phyloP scores from a whole-genome alignment of 1,140 invertebrate genomes.

The Heliconius eleuchia region DNA sequence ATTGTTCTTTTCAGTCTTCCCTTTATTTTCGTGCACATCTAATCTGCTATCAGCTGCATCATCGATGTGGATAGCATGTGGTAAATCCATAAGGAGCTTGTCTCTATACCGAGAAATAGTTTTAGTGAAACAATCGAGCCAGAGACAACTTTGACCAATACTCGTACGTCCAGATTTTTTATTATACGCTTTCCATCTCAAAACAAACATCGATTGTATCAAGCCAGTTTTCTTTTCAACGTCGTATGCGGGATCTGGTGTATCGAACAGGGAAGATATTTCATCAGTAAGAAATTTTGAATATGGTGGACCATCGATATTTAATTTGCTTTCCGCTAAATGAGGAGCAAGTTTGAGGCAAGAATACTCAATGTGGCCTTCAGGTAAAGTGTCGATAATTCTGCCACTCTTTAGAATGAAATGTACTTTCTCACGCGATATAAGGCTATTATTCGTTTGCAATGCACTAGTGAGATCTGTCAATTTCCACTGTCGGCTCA shows the following conservation, averaged over 20 bases:
- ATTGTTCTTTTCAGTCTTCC: constrained; percentile 65
- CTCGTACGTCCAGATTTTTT: constrained; percentile 63
- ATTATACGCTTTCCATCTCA: constrained; percentile 81
- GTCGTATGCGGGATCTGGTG: constrained; percentile 40
- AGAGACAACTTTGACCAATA: constrained; percentile 80
- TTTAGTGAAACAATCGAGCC: constrained; percentile 73
- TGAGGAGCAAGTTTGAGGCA: constrained; percentile 59
- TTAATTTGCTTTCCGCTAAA: constrained; percentile 45
- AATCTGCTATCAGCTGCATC: constrained; percentile 51
- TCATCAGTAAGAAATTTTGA: constrained; percentile 71
- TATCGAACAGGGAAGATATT: constrained; percentile 54
- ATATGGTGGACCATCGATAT: constrained; percentile 61
- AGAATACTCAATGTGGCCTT: constrained; percentile 61
- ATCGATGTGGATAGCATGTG: constrained; percentile 47
- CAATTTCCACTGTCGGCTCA: constrained; percentile 74
- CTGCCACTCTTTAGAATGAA: constrained; percentile 66
- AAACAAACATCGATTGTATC: constrained; percentile 78
- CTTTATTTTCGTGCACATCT: constrained; percentile 49
- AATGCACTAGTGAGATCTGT: constrained; percentile 54
- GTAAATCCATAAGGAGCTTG: constrained; percentile 33
- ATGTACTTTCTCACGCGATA: constrained; percentile 69
- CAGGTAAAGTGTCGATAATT: constrained; percentile 49
- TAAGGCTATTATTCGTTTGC: constrained; percentile 50
- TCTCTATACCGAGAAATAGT: constrained; percentile 53
- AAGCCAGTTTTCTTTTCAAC: constrained; percentile 49